Percentiles rank a stretch among this genome's conserved stretches.
phyloP scores from a whole-genome alignment of 2,797 vertebrate species.

The Heterohyrax brucei region DNA sequence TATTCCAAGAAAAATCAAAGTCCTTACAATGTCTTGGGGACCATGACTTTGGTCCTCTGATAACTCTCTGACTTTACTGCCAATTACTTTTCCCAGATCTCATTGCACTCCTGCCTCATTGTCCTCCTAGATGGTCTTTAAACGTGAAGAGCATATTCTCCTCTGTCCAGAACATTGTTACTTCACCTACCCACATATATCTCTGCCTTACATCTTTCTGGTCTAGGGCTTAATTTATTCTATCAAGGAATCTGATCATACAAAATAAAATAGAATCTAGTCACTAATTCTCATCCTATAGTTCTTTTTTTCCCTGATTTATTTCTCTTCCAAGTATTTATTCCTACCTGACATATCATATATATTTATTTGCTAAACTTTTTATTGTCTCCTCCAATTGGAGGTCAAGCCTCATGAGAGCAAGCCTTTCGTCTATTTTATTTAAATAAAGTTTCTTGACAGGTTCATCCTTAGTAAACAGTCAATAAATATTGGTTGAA shows the following conservation, averaged over 20 bases:
- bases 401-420: background rate
- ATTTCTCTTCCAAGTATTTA: background rate
- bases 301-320: background rate
- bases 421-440: background rate
- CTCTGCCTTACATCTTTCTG: background rate
- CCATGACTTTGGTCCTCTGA: accelerated
- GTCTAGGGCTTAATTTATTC: background rate
- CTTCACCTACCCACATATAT: background rate
- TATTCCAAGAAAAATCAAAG: background rate
- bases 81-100: background rate
- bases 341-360: background rate
- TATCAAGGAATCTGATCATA: background rate
- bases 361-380: background rate
- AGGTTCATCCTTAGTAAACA: background rate
- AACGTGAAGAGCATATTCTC: background rate
- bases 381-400: background rate
- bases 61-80: background rate
- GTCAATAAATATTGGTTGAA: background rate
- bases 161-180: background rate
- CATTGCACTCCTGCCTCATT: background rate
- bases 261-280: background rate
- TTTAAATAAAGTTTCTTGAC: conserved; percentile 3
- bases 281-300: too few relatives aligned
- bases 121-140: background rate
- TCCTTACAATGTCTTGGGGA: background rate